Base-by-base conservation (phyloP, 2,113 vertebrate genomes). In the Epinephelus moara region DNA sequence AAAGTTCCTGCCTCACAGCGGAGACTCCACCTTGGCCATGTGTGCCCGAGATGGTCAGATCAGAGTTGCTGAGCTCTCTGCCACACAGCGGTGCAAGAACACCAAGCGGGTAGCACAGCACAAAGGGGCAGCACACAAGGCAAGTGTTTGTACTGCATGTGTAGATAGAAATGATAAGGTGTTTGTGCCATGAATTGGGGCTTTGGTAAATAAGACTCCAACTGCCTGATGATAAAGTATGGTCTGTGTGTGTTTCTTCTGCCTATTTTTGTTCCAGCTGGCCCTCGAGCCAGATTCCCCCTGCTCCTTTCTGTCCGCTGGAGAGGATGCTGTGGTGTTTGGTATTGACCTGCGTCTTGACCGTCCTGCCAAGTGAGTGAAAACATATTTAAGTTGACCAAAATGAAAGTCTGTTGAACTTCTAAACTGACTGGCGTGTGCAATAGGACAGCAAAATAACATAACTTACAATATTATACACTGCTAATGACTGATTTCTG, bases 1-100 rank as follows among this genome's bases (percentile, higher is more conserved):
- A 18, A 99, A 99, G 91, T 99, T 99, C 92, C 96, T 99, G 79
- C 98, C 98, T 63, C 98, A 99, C 93, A 99, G 98, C 0, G 98
- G 98, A 0, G 98, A 99, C 91, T 98, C 97, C 21, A 99, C 98
- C 1, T 89, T 99, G 91, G 98, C 97, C 66, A 99, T 98, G 97
- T 99, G 98, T 14, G 97, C 98, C 27, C 96, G 98, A 0, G 98
- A 99, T 0, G 98, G 98, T 50, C 98, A 99, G 92, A 97, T 99
- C 84, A 91, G 98, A 0, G 97, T 99, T 56, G 98, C 97, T 0
- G 98, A 99, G 88, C 96, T 99, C 6, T 99, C 98, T 0, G 97
- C 98, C 86, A 99, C 97, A 0, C 97, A 99, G 83, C 97, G 97
- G 90, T 99, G 98, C 95, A 99, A 97, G 90, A 98, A 96, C 92